Base-by-base conservation (phyloP, 1,140 invertebrate genomes). In the Mamestra configurata region DNA sequence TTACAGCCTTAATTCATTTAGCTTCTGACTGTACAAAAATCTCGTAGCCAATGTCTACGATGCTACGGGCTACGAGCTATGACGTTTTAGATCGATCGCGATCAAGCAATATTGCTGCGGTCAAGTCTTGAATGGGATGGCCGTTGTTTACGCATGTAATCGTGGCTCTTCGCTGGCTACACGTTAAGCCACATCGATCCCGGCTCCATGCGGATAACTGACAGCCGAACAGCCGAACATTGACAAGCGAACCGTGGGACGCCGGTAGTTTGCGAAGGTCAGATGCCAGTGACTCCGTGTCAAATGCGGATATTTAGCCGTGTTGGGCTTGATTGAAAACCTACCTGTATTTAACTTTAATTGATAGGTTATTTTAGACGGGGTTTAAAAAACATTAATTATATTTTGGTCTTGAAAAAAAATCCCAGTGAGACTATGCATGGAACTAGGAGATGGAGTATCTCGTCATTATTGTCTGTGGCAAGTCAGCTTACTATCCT, bases 151-250 rank as follows among this genome's bases (percentile, higher is more conserved):
- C 35, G 35, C 35, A 66, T 66, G 31, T 66, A 37, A 66, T 40
- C n/a, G 35, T 40, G 35, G 61, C 10, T 22, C 61, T 8, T 35
- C 59, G 53, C 6, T 20, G n/a, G 59, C 15, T n/a, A 37, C 31
- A 64, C 31, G 59, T 37, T 64, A 37, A 64, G 61, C 35, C 61
- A 37, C 61, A 40, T 20, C 61, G 35, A 40, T 37, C 35, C 24
- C n/a, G 35, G 61, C 61, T 66, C n/a, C 61, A 40, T 66, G 61
- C 35, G 61, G 61, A 66, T 66, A 66, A 66, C 61, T 66, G 35
- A 66, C 35, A 66, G 35, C 18, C 53, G n/a, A 49, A 49, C 15
- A n/a, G 46, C 55, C 35, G 61, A 40, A 66, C 11, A 66, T 61
- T 66, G 61, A 66, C 61, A 66, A 66, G 15, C 35, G 35, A 66